Evolutionary conservation across 35 echinoderm and acorn worm species (phyloP).

Genomic region (Chiridota heheva): DNA sequence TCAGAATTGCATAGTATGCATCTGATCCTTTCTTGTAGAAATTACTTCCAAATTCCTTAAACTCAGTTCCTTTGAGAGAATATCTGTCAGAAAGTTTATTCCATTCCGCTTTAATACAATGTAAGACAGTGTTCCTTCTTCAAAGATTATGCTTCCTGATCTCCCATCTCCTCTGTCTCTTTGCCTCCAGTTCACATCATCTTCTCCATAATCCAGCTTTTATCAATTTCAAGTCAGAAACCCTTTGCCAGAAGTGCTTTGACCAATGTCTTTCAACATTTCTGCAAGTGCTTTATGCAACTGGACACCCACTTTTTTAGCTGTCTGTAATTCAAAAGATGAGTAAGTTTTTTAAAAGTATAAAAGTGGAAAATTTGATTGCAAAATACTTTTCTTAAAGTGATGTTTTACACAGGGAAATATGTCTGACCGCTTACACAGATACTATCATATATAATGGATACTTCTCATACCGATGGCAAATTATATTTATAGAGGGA

Average conservation of each 20-base stretch:
- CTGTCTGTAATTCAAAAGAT: slow-evolving; percentile 55
- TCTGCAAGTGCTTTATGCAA: slow-evolving; percentile 46
- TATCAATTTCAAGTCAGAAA: slow-evolving; percentile 37
- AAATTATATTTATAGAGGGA: too few species aligned
- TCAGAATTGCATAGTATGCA: too few species aligned
- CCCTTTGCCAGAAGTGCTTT: slow-evolving; percentile 9
- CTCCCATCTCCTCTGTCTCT: too few species aligned
- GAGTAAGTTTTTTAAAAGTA: neutral
- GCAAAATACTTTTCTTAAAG: neutral
- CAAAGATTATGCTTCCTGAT: too few species aligned
- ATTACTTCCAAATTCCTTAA: too few species aligned
- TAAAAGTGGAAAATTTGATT: neutral
- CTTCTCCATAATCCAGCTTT: too few species aligned
- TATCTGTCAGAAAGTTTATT: too few species aligned
- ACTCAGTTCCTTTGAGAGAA: too few species aligned
- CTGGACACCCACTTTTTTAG: slow-evolving; percentile 67
- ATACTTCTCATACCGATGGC: neutral
- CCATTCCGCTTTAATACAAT: too few species aligned
- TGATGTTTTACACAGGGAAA: neutral
- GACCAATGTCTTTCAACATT: slow-evolving; percentile 54
- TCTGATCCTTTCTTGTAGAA: too few species aligned
- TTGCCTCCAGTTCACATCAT: too few species aligned
- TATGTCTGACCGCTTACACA: neutral
- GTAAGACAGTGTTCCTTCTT: too few species aligned
- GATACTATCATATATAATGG: neutral